Percentiles rank a stretch among this genome's conserved stretches.
These are phyloP conservation scores for Rotaria sp. DNA, from an alignment of 2,888 invertebrate species.

Conservation along the genomic window DNA sequence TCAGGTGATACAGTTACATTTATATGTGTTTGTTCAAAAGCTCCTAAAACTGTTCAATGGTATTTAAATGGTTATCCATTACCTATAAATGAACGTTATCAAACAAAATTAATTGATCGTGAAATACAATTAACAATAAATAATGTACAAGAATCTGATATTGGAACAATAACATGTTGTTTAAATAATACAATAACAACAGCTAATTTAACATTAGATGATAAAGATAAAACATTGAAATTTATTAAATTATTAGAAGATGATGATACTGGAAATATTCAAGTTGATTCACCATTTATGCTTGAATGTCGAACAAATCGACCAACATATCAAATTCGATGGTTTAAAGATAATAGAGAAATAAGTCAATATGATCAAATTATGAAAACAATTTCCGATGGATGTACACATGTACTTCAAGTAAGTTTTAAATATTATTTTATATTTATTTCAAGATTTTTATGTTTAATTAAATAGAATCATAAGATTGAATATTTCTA, in stretches of 20 bases:
- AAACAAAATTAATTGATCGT: background rate
- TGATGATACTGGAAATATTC: conserved; percentile 7
- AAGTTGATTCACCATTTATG: conserved; percentile 20
- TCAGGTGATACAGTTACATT: background rate
- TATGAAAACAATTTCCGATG: conserved; percentile 5
- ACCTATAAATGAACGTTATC: background rate
- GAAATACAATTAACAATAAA: conserved; percentile 6
- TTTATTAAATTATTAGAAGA: conserved; percentile 22
- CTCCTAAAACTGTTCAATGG: conserved; percentile 20
- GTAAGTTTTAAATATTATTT: background rate
- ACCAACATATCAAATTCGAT: conserved; percentile 29
- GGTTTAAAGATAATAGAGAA: conserved; percentile 33
- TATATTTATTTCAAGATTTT: too few species aligned
- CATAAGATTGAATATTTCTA: background rate
- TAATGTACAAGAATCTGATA: background rate
- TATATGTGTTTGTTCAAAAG: conserved; percentile 14
- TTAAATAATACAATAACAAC: conserved; percentile 28
- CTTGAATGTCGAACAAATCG: conserved; percentile 27
- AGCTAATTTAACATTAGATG: conserved; percentile 27
- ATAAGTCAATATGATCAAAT: conserved; percentile 25
- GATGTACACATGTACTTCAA: conserved; percentile 26
- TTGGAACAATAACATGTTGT: conserved; percentile 7
- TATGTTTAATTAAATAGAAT: background rate
- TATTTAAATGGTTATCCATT: conserved; percentile 26
- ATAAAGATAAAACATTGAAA: conserved; percentile 2